Evolutionary conservation across 53 echinoderm and acorn worm species (phyloP), one percentile per base, ranked within the genome.

Genomic region (Paelopatides confundens): DNA sequence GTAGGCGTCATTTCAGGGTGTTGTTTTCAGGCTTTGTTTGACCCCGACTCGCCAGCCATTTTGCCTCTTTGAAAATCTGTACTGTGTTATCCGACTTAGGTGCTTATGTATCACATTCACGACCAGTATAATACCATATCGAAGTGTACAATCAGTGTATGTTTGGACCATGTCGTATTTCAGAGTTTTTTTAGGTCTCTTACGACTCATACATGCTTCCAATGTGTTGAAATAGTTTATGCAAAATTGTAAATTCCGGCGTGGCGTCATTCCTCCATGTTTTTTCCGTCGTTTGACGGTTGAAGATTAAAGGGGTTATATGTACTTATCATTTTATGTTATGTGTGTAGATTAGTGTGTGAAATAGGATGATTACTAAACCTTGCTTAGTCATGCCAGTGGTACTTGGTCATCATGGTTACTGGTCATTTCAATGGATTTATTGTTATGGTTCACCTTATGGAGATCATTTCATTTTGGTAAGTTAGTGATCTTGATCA

Each of bases 21-120:
- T 95, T 94, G 94, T 95, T 99, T 97, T 94, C 85, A 89, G 99
- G 99, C 99, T 99, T 99, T 99, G 99, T 99, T 95, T 99, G 99
- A 99, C 99, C 99, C 91, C 99, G 92, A 88, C 81, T 76, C 63
- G 90, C 85, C 96, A 94, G 96, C 96, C 96, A 96, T 96, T 90
- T 96, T 96, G 92, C 87, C 79, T 79, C 31, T 40, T 31, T 52
- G 47, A 67, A 67, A 67, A n/a, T n/a, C 46, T 17, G 79, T 53
- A 79, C 79, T 52, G 79, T 79, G 48, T 79, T 39, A 74, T 67
- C 33, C 17, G 32, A 18, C 15, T 34, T 67, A 31, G 31, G 68
- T 35, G 68, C 68, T 67, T 31, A 67, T 67, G 68, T 67, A 35
- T 67, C 68, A 7, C 35, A 35, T 27, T 67, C 30, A 67, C 35